Percentiles rank a stretch among this genome's conserved stretches.
Conservation (phyloP, 2,888 invertebrate genomes). For the Lasius platythorax region DNA sequence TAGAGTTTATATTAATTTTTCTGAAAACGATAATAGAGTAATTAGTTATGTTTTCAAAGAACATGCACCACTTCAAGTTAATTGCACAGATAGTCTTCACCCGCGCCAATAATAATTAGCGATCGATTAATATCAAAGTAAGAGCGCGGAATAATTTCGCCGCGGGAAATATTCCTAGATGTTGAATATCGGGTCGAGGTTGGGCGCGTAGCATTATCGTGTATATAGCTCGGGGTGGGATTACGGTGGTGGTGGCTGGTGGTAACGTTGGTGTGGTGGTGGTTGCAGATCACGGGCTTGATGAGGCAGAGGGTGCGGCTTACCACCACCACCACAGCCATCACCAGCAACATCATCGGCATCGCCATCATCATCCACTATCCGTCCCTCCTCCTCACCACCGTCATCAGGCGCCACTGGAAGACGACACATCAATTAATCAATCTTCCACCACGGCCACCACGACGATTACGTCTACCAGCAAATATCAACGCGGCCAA, state of each 20-base stretch:
- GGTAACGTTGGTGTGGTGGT: constrained; percentile 86
- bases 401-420: constrained; percentile 73
- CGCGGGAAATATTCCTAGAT: constrained; percentile 69
- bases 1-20: constrained; percentile 6
- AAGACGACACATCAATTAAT: constrained; percentile 66
- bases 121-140: constrained; percentile 66
- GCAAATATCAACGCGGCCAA: constrained; percentile 85
- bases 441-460: constrained; percentile 62
- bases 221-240: constrained; percentile 64
- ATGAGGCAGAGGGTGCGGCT: constrained; percentile 83
- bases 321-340: constrained; percentile 85
- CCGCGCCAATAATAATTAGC: constrained; percentile 60
- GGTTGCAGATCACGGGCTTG: constrained; percentile 86
- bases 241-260: constrained; percentile 84
- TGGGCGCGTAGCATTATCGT: constrained; percentile 41
- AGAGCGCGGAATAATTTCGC: constrained; percentile 60
- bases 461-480: constrained; percentile 77
- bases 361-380: constrained; percentile 77
- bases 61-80: not conserved
- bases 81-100: not conserved
- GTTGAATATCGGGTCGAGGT: constrained; percentile 54
- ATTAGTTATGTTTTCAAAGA: not conserved
- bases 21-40: not conserved
- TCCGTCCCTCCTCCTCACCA: constrained; percentile 74
- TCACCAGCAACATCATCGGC: constrained; percentile 82